Percentiles rank a stretch among this genome's conserved stretches.
Evolutionary conservation across 2,113 vertebrate genomes (phyloP).

Genomic region (Brachypteracias leptosomus): DNA sequence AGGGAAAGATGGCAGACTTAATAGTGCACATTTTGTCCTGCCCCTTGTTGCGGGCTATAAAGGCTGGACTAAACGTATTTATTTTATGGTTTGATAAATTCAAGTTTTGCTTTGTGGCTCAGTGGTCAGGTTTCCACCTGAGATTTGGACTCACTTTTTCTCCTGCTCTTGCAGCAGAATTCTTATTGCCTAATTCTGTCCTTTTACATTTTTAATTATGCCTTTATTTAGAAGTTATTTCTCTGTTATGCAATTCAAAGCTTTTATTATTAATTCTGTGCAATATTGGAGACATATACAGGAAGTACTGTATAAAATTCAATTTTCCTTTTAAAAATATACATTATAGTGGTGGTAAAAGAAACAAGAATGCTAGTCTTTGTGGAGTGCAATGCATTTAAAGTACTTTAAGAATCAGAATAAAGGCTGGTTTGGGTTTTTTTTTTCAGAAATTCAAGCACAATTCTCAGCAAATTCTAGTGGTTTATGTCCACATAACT

Average conservation of each 20-base stretch:
- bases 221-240: conserved; percentile 14
- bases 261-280: background rate
- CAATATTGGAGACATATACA: background rate
- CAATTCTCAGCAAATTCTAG: background rate
- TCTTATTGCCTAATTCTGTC: background rate
- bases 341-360: background rate
- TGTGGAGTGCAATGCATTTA: background rate
- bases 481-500: background rate
- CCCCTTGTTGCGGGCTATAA: background rate
- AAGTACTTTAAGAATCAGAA: background rate
- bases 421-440: background rate
- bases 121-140: background rate
- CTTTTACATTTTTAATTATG: background rate
- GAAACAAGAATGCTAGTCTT: background rate
- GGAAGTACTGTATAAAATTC: background rate
- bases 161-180: background rate
- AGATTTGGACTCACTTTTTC: background rate
- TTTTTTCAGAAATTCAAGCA: background rate
- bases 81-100: background rate
- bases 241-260: background rate
- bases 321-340: background rate
- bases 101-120: background rate
- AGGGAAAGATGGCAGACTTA: background rate
- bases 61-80: background rate
- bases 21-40: background rate